These are phyloP conservation scores for Sanderia malayensis DNA, from an alignment of 30 jellyfish, hydroid and myxozoan genomes.

Conservation along the genomic window DNA sequence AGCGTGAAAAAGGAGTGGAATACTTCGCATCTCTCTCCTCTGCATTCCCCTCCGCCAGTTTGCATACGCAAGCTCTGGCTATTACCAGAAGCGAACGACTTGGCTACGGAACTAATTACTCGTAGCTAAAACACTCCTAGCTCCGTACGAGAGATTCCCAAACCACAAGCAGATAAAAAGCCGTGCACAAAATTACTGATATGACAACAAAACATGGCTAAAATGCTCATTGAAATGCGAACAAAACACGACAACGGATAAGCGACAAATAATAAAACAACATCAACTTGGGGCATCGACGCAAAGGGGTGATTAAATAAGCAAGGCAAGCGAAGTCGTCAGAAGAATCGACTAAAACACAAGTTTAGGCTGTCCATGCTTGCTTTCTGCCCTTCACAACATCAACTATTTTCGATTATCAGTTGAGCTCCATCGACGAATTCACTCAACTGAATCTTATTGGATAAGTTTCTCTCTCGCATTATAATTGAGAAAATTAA, in stretches of 20 bases:
- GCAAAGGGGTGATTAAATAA: no score
- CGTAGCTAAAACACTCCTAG: not conserved
- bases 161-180: slow-evolving; percentile 44
- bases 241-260: slow-evolving; percentile 23
- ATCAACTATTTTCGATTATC: no score
- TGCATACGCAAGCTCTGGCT: no score
- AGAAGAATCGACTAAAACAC: no score
- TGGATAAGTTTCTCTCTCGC: slow-evolving; percentile 61
- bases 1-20: no score
- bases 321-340: no score
- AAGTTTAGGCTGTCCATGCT: no score
- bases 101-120: slow-evolving; percentile 15
- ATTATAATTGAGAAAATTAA: slow-evolving; percentile 37
- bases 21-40: no score
- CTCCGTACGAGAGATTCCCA: slow-evolving; percentile 4
- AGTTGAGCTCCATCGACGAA: no score
- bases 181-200: slow-evolving; percentile 27
- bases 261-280: not conserved
- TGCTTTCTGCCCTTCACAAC: no score
- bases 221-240: slow-evolving; percentile 45
- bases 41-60: no score
- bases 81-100: slow-evolving; percentile 20
- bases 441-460: slow-evolving; percentile 45
- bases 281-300: slow-evolving; percentile 16
- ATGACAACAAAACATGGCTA: slow-evolving; percentile 33